Conservation (phyloP, 2,888 invertebrate species). For the Mactromeris polynyma region DNA sequence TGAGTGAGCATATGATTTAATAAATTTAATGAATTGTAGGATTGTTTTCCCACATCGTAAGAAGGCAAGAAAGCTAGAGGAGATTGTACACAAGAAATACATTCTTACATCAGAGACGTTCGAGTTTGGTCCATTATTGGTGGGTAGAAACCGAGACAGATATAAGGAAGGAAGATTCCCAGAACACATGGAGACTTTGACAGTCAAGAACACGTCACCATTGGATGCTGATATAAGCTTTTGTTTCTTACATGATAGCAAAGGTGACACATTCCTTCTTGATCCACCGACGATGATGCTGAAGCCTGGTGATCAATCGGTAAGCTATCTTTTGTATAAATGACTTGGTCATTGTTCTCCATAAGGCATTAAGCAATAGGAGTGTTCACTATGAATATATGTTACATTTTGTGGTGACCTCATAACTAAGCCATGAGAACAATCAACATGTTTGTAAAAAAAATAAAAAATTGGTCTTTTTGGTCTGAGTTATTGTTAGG, state of each 20-base stretch:
- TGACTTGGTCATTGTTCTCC: neutral
- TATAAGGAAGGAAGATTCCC: slow-evolving; percentile 86
- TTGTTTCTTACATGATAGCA: slow-evolving; percentile 86
- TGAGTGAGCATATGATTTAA: too few species aligned
- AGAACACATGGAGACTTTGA: slow-evolving; percentile 86
- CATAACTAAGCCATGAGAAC: too few species aligned
- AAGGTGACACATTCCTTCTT: slow-evolving; percentile 86
- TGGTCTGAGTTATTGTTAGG: too few species aligned
- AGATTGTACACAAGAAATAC: slow-evolving; percentile 87
- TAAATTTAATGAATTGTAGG: slow-evolving; percentile 78
- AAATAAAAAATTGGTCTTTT: too few species aligned
- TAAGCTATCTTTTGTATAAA: slow-evolving; percentile 11
- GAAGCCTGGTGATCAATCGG: slow-evolving; percentile 84
- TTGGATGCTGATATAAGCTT: slow-evolving; percentile 87
- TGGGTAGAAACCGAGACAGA: slow-evolving; percentile 86
- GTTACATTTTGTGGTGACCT: too few species aligned
- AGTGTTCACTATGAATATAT: too few species aligned
- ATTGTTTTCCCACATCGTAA: slow-evolving; percentile 87
- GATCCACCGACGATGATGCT: slow-evolving; percentile 87
- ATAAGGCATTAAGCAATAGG: neutral
- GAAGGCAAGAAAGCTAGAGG: slow-evolving; percentile 85
- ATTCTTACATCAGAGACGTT: slow-evolving; percentile 85
- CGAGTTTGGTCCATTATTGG: slow-evolving; percentile 87
- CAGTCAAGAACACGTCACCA: slow-evolving; percentile 86
- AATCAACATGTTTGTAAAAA: too few species aligned